Evolutionary conservation across 1,140 invertebrate genomes (phyloP).

Genomic region (Archegozetes longisetosus): DNA sequence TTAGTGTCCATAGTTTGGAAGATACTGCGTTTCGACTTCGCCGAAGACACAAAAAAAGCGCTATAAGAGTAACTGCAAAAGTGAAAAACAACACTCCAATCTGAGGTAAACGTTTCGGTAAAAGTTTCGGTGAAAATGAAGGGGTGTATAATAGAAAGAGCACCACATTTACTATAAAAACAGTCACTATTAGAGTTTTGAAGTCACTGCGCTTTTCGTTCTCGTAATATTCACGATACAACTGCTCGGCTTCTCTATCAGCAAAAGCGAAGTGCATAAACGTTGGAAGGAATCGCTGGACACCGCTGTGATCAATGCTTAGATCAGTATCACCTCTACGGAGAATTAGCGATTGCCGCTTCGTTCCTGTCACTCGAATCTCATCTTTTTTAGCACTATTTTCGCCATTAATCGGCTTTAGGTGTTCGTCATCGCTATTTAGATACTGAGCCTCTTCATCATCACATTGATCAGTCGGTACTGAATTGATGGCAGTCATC

Average conservation of each 20-base stretch:
- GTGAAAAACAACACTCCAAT: neutral
- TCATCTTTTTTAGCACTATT: neutral
- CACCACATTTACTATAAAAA: constrained; percentile 19
- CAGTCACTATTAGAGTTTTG: constrained; percentile 18
- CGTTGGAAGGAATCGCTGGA: constrained; percentile 24
- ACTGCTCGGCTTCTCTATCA: constrained; percentile 21
- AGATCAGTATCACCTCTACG: constrained; percentile 14
- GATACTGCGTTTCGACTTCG: neutral
- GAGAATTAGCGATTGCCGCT: constrained; percentile 9
- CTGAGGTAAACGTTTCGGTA: neutral
- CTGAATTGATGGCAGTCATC: neutral
- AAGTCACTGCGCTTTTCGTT: constrained; percentile 25
- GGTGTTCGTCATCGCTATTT: neutral
- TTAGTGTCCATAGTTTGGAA: constrained; percentile 14
- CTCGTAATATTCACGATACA: constrained; percentile 25
- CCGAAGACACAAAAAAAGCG: neutral
- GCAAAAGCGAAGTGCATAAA: constrained; percentile 24
- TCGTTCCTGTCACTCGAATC: neutral
- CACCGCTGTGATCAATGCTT: constrained; percentile 22
- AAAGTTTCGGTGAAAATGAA: neutral
- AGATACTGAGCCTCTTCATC: neutral
- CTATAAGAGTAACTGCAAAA: constrained; percentile 3
- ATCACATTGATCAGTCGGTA: neutral
- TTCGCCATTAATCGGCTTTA: neutral
- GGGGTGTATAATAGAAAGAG: constrained; percentile 9